phyloP scores from a whole-genome alignment of 2,888 invertebrate species.

The Heteromyza rotundicornis region DNA sequence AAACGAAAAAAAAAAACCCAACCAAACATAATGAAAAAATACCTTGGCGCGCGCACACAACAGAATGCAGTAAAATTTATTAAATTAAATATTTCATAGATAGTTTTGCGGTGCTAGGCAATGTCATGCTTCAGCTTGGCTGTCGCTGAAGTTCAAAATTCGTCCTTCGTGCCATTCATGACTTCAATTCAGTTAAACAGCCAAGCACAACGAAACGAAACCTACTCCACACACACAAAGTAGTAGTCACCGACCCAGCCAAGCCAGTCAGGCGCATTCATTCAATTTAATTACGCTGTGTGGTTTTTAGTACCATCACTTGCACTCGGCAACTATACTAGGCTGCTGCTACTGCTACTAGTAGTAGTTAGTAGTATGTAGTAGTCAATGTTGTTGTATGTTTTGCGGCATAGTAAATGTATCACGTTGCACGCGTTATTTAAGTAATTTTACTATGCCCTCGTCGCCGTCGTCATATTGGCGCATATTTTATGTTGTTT shows the following conservation, averaged over 20 bases:
- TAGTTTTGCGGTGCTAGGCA: conserved; percentile 16
- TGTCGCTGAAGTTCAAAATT: conserved; percentile 40
- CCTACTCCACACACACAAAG: no score
- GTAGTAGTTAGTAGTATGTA: no score
- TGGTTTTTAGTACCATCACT: conserved; percentile 20
- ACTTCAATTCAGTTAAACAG: background rate
- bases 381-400: no score
- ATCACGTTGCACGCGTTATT: conserved; percentile 21
- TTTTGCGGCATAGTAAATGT: background rate
- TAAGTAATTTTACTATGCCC: conserved; percentile 12
- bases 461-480: no score
- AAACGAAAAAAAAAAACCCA: no score
- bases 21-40: no score
- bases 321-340: background rate
- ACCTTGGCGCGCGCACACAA: background rate
- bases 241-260: background rate
- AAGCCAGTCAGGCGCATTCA: conserved; percentile 8
- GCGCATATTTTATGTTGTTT: no score
- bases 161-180: conserved; percentile 35
- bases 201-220: background rate
- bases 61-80: conserved; percentile 2
- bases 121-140: conserved; percentile 3
- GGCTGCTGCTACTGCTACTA: no score
- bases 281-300: conserved; percentile 50
- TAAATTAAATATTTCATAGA: conserved; percentile 2